phyloP scores from a whole-genome alignment of 2,113 vertebrate genomes.

The Hyperopisus bebe region DNA sequence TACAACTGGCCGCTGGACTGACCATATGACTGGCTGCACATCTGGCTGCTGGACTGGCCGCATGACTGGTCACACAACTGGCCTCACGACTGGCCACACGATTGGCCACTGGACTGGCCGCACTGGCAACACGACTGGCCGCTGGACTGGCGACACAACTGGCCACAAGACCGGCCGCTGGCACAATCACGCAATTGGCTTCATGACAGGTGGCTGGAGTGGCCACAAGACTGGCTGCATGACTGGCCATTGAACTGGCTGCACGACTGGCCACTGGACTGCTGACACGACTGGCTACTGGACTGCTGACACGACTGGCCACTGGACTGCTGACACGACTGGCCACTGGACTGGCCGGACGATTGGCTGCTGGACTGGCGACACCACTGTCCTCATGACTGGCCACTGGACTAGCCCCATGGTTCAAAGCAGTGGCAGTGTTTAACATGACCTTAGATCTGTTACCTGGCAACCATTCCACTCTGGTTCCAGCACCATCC shows the following conservation, averaged over 20 bases:
- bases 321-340: no score
- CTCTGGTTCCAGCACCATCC: slow-evolving; percentile 58
- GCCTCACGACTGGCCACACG: no score
- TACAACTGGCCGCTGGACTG: not conserved
- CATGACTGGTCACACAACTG: not conserved
- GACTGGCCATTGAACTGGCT: not conserved
- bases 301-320: no score
- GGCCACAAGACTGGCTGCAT: not conserved
- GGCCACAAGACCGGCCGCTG: no score
- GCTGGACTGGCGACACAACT: no score
- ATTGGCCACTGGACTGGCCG: not conserved
- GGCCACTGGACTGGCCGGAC: no score
- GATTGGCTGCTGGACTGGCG: slow-evolving; percentile 16
- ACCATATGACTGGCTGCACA: slow-evolving; percentile 25
- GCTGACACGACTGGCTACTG: no score
- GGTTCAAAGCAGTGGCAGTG: slow-evolving; percentile 45
- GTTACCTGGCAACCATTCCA: slow-evolving; percentile 77
- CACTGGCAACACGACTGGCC: no score
- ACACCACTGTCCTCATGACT: slow-evolving; percentile 5
- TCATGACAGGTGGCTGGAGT: no score
- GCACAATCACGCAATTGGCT: no score
- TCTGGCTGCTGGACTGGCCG: not conserved
- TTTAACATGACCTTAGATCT: slow-evolving; percentile 48
- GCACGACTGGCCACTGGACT: not conserved
- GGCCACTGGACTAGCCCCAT: not conserved